Percentiles rank a stretch among this genome's conserved stretches.
These are phyloP conservation scores for Ephydatia muelleri DNA, from an alignment of 37 sponge, comb jelly and placozoan species.

Conservation along the genomic window DNA sequence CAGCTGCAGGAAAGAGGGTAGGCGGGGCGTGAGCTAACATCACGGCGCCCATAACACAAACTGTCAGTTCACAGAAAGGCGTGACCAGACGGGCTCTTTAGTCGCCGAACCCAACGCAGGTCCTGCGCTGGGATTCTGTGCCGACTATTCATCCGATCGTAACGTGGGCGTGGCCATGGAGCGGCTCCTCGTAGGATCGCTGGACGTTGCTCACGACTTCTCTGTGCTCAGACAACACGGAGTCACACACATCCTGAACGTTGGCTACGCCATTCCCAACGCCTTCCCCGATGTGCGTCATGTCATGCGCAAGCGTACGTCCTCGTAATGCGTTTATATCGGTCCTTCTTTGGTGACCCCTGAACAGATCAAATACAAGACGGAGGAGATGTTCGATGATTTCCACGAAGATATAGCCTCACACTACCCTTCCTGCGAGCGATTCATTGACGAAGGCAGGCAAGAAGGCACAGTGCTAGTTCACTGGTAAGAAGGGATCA, in stretches of 20 bases:
- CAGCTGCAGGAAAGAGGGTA: constrained; percentile 55
- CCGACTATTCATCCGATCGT: constrained; percentile 53
- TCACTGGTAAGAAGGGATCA: constrained; percentile 76
- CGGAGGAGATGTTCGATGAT: constrained; percentile 67
- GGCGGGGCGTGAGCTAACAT: neutral
- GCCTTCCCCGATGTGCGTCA: constrained; percentile 61
- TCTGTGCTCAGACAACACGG: constrained; percentile 29
- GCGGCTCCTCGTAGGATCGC: constrained; percentile 68
- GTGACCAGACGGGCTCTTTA: neutral
- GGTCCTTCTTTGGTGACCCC: neutral
- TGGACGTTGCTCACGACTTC: constrained; percentile 67
- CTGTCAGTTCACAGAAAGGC: constrained; percentile 19
- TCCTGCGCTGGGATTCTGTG: constrained; percentile 61
- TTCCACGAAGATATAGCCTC: constrained; percentile 13
- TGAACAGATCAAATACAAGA: constrained; percentile 49
- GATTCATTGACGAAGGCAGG: constrained; percentile 61
- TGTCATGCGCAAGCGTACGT: too few species aligned
- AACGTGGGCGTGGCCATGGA: constrained; percentile 66
- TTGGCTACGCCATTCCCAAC: constrained; percentile 61
- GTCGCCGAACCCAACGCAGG: neutral
- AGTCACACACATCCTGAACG: constrained; percentile 85
- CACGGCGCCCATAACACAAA: too few species aligned
- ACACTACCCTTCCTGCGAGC: constrained; percentile 55
- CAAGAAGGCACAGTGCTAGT: constrained; percentile 54
- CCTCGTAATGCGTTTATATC: neutral